A percentile compares a stretch with the other conserved stretches of the same genome.
phyloP scores from a whole-genome alignment of 2,888 invertebrate species.

The Drosophila bunnanda region DNA sequence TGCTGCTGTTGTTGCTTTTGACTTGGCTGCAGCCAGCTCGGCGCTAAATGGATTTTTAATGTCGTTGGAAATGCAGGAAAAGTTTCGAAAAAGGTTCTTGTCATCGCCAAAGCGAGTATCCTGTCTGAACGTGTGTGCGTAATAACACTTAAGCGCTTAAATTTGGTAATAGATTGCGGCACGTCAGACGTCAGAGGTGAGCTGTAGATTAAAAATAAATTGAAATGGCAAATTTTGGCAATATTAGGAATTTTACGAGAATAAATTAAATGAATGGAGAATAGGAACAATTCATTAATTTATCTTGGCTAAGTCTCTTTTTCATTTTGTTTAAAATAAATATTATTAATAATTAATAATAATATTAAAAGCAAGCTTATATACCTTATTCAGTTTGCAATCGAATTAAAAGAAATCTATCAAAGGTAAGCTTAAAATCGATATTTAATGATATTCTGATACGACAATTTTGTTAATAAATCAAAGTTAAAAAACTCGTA shows the following conservation, averaged over 20 bases:
- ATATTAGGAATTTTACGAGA: too few species aligned
- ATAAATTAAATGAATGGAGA: neutral
- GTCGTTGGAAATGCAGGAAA: conserved; percentile 75
- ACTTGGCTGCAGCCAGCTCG: conserved; percentile 64
- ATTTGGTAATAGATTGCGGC: conserved; percentile 40
- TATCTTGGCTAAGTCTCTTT: too few species aligned
- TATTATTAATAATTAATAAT: too few species aligned
- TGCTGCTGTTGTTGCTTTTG: conserved; percentile 29
- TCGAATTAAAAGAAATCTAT: too few species aligned
- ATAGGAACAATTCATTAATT: neutral
- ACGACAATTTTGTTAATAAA: too few species aligned
- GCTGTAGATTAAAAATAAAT: neutral
- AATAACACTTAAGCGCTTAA: conserved; percentile 73
- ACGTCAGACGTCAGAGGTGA: conserved; percentile 14
- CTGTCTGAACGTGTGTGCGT: conserved; percentile 44
- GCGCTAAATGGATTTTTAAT: conserved; percentile 82
- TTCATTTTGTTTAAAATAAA: too few species aligned
- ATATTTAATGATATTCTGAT: too few species aligned
- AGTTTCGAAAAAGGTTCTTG: conserved; percentile 64
- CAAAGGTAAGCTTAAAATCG: too few species aligned
- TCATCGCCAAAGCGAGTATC: conserved; percentile 52
- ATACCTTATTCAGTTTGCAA: too few species aligned
- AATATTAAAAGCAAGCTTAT: too few species aligned
- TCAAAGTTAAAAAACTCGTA: too few species aligned
- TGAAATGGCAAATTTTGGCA: too few species aligned